Evolutionary conservation across 1,140 invertebrate species (phyloP), one percentile per base, ranked within the genome.

Genomic region (Drosophila setifemur): DNA sequence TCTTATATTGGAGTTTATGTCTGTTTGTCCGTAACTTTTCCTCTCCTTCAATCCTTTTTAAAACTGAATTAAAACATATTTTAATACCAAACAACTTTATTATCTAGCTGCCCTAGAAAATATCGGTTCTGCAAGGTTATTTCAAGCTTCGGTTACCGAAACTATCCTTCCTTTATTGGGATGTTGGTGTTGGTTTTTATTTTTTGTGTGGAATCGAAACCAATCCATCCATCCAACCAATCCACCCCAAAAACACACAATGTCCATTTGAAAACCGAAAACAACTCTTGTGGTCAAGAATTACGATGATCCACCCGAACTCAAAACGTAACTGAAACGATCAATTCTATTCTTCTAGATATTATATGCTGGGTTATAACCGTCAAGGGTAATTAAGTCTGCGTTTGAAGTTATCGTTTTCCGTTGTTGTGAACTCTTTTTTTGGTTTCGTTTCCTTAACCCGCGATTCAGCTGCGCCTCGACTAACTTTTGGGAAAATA

Each of bases 341-440:
- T 86, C 60, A 61, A 85, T 87, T 87, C 72, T 87, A 71, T 82
- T 90, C 66, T 86, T 89, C 75, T 85, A 90, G 72, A 89, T 90
- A 83, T 90, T 88, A 89, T 82, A 90, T 90, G 83, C 87, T 90
- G 78, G 89, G 89, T 88, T 90, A 89, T 90, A 88, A 90, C 69
- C 73, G 78, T 71, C 71, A 90, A 89, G 89, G 89, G 89, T 90
- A 90, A 90, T 78, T 71, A 72, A 83, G 63, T 29, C 54, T 39
- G 54, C 68, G 55, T 73, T 72, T 52, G 25, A 44, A 47, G 12
- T 37, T 68, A 21, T 18, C 31, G 43, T 60, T 45, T 72, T 69
- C 12, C 48, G 43, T 70, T 70, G 44, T 66, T n/a, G 60, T 35
- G 54, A 70, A 60, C 44, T 39, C 7, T 33, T 39, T 58, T 71